phyloP scores from a whole-genome alignment of 2,888 invertebrate species.

The Proisotoma minuta region DNA sequence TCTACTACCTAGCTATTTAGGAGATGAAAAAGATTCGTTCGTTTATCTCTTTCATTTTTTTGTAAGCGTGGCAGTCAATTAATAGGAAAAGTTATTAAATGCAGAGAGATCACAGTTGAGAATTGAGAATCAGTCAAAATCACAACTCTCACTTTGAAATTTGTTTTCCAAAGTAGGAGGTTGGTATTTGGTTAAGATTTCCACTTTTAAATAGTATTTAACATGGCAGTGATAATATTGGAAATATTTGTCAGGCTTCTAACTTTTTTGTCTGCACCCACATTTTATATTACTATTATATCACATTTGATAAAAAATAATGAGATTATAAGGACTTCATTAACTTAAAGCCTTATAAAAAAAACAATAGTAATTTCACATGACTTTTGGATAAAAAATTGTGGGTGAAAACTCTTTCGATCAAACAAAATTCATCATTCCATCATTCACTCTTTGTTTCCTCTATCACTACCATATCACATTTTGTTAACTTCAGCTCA shows the following conservation, averaged over 20 bases:
- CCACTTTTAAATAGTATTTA: neutral
- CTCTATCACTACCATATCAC: neutral
- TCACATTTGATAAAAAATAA: neutral
- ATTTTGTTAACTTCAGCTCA: neutral
- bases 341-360: neutral
- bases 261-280: neutral
- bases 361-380: neutral
- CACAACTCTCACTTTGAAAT: conserved; percentile 17
- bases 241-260: neutral
- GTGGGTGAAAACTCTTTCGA: too few species aligned
- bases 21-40: too few species aligned
- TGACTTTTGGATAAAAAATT: too few species aligned
- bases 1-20: too few species aligned
- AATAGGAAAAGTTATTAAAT: conserved; percentile 32
- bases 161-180: neutral
- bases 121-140: conserved; percentile 47
- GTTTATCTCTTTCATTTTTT: too few species aligned
- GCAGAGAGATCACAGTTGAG: conserved; percentile 46
- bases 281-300: neutral
- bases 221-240: neutral
- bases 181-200: neutral
- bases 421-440: neutral
- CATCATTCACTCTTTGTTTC: too few species aligned
- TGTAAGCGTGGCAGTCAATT: too few species aligned
- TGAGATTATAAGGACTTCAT: neutral